Percentiles rank a stretch among this genome's conserved stretches.
Evolutionary conservation across 2,888 invertebrate species (phyloP).

Genomic region (Rapana venosa): DNA sequence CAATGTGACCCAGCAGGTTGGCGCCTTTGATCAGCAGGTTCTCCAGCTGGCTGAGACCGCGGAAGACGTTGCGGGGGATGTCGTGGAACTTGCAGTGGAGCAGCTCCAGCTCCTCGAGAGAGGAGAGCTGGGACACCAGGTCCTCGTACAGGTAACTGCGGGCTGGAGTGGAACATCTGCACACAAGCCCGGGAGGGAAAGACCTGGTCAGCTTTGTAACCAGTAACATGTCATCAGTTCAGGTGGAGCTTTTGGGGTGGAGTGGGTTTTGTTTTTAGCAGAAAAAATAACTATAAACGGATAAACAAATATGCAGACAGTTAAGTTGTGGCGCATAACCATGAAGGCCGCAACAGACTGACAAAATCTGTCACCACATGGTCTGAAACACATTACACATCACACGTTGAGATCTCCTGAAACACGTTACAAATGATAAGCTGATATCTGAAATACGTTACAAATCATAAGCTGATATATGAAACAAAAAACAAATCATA

Average conservation of each 20-base stretch:
- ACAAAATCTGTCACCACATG: too few species aligned
- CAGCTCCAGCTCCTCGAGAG: constrained; percentile 42
- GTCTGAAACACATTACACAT: too few species aligned
- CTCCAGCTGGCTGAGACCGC: constrained; percentile 47
- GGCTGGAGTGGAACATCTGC: neutral
- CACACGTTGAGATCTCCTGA: too few species aligned
- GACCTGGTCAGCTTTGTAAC: neutral
- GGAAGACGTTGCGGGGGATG: constrained; percentile 47
- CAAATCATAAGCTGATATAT: too few species aligned
- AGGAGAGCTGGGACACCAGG: constrained; percentile 45
- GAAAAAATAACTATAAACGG: neutral
- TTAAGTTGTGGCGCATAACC: too few species aligned
- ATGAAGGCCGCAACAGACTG: too few species aligned
- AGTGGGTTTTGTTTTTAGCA: neutral
- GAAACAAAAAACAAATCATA: too few species aligned
- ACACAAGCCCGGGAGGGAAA: neutral
- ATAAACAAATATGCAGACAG: neutral
- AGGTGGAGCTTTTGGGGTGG: too few species aligned
- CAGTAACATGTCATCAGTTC: too few species aligned
- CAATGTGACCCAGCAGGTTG: constrained; percentile 40
- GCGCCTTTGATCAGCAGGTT: constrained; percentile 45
- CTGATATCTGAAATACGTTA: too few species aligned
- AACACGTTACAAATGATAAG: too few species aligned
- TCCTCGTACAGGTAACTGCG: constrained; percentile 46
- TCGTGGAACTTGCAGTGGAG: constrained; percentile 47